Evolutionary conservation across 1,140 invertebrate species (phyloP).

Genomic region (Pinna nobilis): DNA sequence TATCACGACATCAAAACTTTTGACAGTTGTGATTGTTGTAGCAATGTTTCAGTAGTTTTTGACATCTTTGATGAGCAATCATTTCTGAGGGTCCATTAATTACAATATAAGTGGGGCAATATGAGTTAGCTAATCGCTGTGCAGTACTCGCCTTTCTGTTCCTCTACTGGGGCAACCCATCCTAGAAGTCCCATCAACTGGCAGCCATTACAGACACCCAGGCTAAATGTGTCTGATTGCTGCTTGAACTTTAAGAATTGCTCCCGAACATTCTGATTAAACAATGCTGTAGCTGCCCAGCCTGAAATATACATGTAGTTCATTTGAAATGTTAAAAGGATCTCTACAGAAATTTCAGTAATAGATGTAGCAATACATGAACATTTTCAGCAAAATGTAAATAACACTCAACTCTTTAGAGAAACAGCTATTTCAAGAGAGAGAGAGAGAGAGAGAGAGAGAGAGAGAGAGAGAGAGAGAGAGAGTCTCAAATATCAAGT

Average conservation of each 20-base stretch:
- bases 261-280: constrained; percentile 80
- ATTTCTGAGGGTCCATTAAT: too few species aligned
- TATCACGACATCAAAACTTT: not conserved
- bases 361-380: too few species aligned
- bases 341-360: too few species aligned
- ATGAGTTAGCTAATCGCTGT: not conserved
- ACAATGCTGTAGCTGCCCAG: constrained; percentile 94
- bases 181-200: constrained; percentile 90
- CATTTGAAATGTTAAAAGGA: too few species aligned
- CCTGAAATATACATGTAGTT: too few species aligned
- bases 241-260: constrained; percentile 85
- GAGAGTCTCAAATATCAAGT: too few species aligned
- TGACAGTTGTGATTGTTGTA: not conserved
- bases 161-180: constrained; percentile 73
- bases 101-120: not conserved
- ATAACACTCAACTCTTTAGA: too few species aligned
- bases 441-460: too few species aligned
- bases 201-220: constrained; percentile 98
- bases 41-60: not conserved
- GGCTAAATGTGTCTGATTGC: constrained; percentile 90
- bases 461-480: too few species aligned
- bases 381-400: too few species aligned
- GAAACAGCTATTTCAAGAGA: too few species aligned
- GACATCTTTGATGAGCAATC: too few species aligned
- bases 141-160: constrained; percentile 34